Conservation (phyloP, 2,888 invertebrate genomes). For the Platerodrilus igneus region DNA sequence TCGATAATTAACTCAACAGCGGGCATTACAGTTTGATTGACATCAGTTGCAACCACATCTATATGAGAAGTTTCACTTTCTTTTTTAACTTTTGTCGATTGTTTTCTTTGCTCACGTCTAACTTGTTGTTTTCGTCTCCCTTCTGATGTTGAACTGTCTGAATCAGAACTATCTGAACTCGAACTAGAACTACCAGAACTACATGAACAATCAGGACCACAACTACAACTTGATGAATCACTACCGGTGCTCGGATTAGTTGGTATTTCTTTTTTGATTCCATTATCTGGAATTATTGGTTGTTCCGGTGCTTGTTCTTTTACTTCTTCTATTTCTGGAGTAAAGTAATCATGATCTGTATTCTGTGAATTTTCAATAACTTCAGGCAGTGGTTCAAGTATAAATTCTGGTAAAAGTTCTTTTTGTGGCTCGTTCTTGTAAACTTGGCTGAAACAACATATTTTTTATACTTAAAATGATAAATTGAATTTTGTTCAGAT, state of each 20-base stretch:
- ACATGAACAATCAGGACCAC: slow-evolving; percentile 80
- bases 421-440: no score
- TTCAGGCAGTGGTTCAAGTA: slow-evolving; percentile 34
- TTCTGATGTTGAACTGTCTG: slow-evolving; percentile 59
- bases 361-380: slow-evolving; percentile 31
- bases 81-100: slow-evolving; percentile 40
- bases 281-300: not conserved
- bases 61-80: slow-evolving; percentile 48
- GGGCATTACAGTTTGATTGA: slow-evolving; percentile 43
- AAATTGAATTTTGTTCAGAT: no score
- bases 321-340: slow-evolving; percentile 24
- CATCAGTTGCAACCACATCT: slow-evolving; percentile 53
- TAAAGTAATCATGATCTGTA: slow-evolving; percentile 49
- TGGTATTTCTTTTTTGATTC: no score
- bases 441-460: slow-evolving; percentile 15
- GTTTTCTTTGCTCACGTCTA: slow-evolving; percentile 46
- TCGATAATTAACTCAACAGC: slow-evolving; percentile 59
- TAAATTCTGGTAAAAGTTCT: no score
- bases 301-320: slow-evolving; percentile 19
- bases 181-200: slow-evolving; percentile 58
- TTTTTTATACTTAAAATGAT: no score
- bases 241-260: slow-evolving; percentile 74
- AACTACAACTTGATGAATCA: slow-evolving; percentile 71
- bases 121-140: slow-evolving; percentile 46
- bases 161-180: slow-evolving; percentile 51